Evolutionary conservation across 2,113 vertebrate genomes (phyloP).

Genomic region (Trematocara stigmaticum): DNA sequence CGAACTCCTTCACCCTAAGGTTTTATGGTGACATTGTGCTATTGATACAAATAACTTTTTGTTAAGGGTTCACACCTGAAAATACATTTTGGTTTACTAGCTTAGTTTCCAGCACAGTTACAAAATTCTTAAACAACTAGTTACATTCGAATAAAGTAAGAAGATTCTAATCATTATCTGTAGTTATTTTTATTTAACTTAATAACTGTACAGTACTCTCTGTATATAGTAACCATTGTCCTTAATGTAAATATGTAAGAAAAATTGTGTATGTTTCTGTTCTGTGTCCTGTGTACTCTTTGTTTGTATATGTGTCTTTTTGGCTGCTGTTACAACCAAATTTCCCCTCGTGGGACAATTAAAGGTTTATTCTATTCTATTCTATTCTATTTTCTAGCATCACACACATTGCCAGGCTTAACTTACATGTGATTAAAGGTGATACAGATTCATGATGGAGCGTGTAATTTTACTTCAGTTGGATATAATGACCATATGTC

Average conservation of each 20-base stretch:
- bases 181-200: too few relatives aligned
- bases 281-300: too few relatives aligned
- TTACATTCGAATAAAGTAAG: not conserved
- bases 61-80: not conserved
- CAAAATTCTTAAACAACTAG: not conserved
- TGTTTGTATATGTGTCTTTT: too few relatives aligned
- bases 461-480: not conserved
- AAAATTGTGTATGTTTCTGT: too few relatives aligned
- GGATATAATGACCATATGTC: not conserved
- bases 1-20: not conserved
- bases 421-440: not conserved
- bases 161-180: not conserved
- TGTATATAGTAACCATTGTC: too few relatives aligned
- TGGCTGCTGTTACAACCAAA: too few relatives aligned
- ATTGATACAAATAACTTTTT: not conserved
- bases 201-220: too few relatives aligned
- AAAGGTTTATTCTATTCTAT: too few relatives aligned
- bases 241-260: too few relatives aligned
- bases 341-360: too few relatives aligned
- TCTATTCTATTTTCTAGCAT: not conserved
- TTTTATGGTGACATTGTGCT: not conserved
- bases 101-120: not conserved
- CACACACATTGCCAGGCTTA: not conserved
- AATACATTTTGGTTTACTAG: not conserved
- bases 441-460: not conserved